Percentiles rank a stretch among this genome's conserved stretches.
phyloP scores from a whole-genome alignment of 1,140 invertebrate genomes.

The Drosophila lowei region DNA sequence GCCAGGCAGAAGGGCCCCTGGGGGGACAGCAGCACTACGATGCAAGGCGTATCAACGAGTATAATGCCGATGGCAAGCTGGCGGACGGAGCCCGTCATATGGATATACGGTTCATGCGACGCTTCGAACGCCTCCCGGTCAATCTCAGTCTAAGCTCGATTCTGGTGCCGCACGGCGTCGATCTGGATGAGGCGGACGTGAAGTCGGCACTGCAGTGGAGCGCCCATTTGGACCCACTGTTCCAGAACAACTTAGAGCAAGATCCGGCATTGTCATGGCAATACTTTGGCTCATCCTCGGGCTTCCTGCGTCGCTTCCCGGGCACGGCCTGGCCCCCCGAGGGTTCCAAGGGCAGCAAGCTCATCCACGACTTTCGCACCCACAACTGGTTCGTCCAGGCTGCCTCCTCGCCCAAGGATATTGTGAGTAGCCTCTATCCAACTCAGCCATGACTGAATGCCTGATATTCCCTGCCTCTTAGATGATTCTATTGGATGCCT shows the following conservation, averaged over 20 bases:
- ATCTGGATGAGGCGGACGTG: slow-evolving; percentile 89
- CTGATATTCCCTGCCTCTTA: slow-evolving; percentile 4
- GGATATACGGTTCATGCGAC: slow-evolving; percentile 87
- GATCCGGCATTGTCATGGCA: slow-evolving; percentile 97
- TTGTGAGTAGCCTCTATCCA: slow-evolving; percentile 83
- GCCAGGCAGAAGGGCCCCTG: slow-evolving; percentile 42
- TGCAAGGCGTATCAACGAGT: slow-evolving; percentile 88
- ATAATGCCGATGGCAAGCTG: slow-evolving; percentile 88
- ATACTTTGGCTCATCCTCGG: slow-evolving; percentile 96
- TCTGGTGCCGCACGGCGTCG: slow-evolving; percentile 93
- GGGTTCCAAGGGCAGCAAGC: slow-evolving; percentile 86
- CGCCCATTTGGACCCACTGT: slow-evolving; percentile 93
- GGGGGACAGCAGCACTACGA: slow-evolving; percentile 86
- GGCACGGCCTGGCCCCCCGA: slow-evolving; percentile 91
- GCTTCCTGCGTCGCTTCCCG: slow-evolving; percentile 96
- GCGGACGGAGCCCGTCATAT: slow-evolving; percentile 87
- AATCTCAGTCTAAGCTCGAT: slow-evolving; percentile 94
- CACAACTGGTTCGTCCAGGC: slow-evolving; percentile 97
- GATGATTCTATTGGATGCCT: slow-evolving; percentile 95
- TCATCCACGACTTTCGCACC: slow-evolving; percentile 94
- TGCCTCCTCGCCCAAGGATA: slow-evolving; percentile 97
- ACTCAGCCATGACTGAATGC: background rate
- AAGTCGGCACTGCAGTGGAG: slow-evolving; percentile 96
- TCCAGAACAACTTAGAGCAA: slow-evolving; percentile 95
- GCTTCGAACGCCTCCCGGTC: slow-evolving; percentile 92